Base-by-base conservation (phyloP, 2,888 invertebrate species). In the Trichogramma dendrolimi region DNA sequence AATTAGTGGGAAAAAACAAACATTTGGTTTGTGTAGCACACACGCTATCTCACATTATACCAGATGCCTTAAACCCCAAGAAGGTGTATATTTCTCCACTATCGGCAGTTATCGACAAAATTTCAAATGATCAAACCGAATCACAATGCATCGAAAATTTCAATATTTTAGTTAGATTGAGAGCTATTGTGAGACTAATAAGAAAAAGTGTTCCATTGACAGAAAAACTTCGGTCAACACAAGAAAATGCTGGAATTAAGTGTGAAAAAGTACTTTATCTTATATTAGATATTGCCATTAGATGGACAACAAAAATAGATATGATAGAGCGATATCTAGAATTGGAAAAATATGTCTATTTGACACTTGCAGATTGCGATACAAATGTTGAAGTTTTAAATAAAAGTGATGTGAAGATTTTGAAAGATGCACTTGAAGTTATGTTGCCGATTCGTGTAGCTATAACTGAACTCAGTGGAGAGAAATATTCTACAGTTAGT, bases 381-480 rank as follows among this genome's bases (percentile, higher is more conserved):
- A 56, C 43, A 7, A 14, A 38, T 39, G 6, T 47, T 14, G 56
- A 47, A 27, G 5, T 56, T 5, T 8, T 56, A 10, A 56, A 49
- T 39, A 8, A 49, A 50, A 43, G 55, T 44, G 48, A 52, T 61
- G 54, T 39, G 14, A 44, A 40, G 58, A 50, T 47, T 46, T 7
- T 41, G 42, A 27, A 40, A 42, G 38, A 49, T 40, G 10, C 58
- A 58, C 53, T 14, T 1, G 10, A 11, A 55, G 38, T 61, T 55
- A 53, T 39, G 55, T 11, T 8, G 38, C 42, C 41, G 1, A 10
- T 44, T 10, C 11, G 40, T 2, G 8, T 4, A 10, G 8, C 41
- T 4, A 52, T 27, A 52, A 43, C 43, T 6, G 43, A 43, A 6
- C 43, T 43, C 43, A 43, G 43, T 43, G 43, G 6, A 6, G 43